These are phyloP conservation scores for Sturnira hondurensis DNA, from an alignment of 2,113 vertebrate species.

Conservation along the genomic window DNA sequence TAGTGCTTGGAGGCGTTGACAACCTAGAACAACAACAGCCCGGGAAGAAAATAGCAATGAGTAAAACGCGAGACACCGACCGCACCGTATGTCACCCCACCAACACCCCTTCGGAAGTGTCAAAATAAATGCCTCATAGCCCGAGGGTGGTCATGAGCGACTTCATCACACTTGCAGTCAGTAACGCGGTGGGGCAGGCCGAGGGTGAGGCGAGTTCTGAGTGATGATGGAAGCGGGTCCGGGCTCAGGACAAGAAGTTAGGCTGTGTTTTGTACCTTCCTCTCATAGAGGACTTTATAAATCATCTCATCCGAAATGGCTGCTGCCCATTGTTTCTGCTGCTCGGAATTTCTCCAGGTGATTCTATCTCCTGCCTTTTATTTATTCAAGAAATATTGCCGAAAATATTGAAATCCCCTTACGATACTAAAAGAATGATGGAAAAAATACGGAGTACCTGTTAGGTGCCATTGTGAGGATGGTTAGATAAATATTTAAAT, in stretches of 20 bases:
- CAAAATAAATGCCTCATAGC: background rate
- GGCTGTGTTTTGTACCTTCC: background rate
- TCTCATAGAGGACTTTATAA: background rate
- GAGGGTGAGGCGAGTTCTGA: background rate
- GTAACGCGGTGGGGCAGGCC: background rate
- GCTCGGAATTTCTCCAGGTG: constrained; percentile 8
- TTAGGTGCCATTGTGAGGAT: background rate
- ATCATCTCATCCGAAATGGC: background rate
- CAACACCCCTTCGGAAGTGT: background rate
- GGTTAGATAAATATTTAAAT: background rate
- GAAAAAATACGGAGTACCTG: background rate
- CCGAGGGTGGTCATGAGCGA: background rate
- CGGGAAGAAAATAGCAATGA: fast-evolving
- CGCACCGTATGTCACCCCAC: fast-evolving
- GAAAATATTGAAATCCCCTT: too few species aligned
- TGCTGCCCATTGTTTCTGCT: background rate
- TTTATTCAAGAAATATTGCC: background rate
- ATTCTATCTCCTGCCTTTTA: background rate
- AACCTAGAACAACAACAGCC: fast-evolving
- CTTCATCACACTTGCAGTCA: background rate
- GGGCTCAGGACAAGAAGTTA: background rate
- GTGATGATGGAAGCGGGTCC: background rate
- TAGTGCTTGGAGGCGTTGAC: background rate
- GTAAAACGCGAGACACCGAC: fast-evolving
- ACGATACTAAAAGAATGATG: too few species aligned